Evolutionary conservation across 2,888 invertebrate species (phyloP).

Genomic region (Eilema griseolum): DNA sequence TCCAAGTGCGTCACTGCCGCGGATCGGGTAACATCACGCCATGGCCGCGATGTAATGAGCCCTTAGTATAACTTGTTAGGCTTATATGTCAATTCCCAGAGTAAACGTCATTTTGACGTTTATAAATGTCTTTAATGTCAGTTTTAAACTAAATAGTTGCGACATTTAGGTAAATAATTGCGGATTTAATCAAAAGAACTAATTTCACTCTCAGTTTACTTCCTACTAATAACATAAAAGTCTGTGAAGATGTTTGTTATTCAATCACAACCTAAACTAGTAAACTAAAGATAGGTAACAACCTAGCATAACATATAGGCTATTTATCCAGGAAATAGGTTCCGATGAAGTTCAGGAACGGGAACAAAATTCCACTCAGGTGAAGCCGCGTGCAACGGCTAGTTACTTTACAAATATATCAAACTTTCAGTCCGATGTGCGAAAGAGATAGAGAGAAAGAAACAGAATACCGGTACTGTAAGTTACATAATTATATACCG

Average conservation of each 20-base stretch:
- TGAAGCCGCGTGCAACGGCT: too few species aligned
- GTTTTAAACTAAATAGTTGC: too few species aligned
- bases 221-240: too few species aligned
- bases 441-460: neutral
- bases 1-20: constrained; percentile 77
- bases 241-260: too few species aligned
- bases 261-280: too few species aligned
- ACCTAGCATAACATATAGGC: too few species aligned
- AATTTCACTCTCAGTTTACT: too few species aligned
- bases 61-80: constrained; percentile 13
- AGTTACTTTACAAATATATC: neutral
- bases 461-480: neutral
- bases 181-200: too few species aligned
- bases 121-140: neutral
- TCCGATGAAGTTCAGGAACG: too few species aligned
- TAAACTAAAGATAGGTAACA: too few species aligned
- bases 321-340: too few species aligned
- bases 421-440: neutral
- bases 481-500: neutral
- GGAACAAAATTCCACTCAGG: neutral
- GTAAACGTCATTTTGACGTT: neutral
- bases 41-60: constrained; percentile 41
- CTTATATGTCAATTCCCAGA: constrained; percentile 3
- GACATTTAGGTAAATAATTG: neutral
- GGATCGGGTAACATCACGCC: constrained; percentile 64